phyloP scores from a whole-genome alignment of 2,113 vertebrate genomes.

The Lutjanus erythropterus region DNA sequence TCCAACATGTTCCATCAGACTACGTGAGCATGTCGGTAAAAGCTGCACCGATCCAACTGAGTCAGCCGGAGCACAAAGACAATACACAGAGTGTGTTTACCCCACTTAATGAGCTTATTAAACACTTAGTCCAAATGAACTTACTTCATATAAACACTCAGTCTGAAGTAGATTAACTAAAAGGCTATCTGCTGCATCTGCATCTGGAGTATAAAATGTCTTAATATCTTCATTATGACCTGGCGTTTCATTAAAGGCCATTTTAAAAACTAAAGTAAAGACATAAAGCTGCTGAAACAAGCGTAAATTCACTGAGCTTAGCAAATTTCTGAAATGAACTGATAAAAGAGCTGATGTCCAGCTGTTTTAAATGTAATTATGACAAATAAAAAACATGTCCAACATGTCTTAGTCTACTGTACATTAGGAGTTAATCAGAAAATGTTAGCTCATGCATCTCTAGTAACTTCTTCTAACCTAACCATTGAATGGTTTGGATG shows the following conservation, averaged over 20 bases:
- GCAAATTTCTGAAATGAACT: neutral
- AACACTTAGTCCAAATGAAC: constrained; percentile 31
- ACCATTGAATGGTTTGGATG: neutral
- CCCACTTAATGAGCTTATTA: constrained; percentile 51
- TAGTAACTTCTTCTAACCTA: neutral
- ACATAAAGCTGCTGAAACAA: neutral
- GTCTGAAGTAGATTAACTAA: constrained; percentile 38
- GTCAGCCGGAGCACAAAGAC: constrained; percentile 38
- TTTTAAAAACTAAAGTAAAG: neutral
- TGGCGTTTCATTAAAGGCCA: neutral
- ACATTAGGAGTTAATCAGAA: too few relatives aligned
- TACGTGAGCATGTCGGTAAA: neutral
- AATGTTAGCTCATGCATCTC: too few relatives aligned
- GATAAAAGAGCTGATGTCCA: neutral
- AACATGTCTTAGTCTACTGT: too few relatives aligned
- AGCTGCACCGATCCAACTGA: constrained; percentile 22
- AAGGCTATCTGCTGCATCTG: constrained; percentile 26
- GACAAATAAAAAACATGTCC: neutral
- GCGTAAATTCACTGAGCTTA: neutral
- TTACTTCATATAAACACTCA: constrained; percentile 65
- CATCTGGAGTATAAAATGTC: constrained; percentile 2
- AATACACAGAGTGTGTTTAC: constrained; percentile 43
- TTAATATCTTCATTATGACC: neutral
- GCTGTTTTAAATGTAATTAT: neutral
- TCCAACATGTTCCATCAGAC: constrained; percentile 31